Base-by-base conservation (phyloP, 2,888 invertebrate species). In the Agriopis aurantiaria region DNA sequence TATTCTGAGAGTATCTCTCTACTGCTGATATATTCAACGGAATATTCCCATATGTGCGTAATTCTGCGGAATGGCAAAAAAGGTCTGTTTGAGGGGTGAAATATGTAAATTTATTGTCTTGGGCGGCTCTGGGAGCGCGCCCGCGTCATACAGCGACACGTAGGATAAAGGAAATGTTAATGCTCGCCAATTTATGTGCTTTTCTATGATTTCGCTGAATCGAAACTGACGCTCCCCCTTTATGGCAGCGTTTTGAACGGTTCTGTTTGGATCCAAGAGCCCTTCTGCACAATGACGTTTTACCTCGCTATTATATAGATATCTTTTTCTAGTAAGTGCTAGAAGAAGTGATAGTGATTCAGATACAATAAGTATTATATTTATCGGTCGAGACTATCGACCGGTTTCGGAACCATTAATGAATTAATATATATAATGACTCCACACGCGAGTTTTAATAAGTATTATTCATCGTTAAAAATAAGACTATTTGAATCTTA, bases 81-180 rank as follows among this genome's bases (percentile, higher is more conserved):
- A 93, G 94, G 94, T 93, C 94, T 93, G 91, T 92, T 93, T 92
- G 93, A 93, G 94, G 93, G 94, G 94, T 92, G 93, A 94, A 94
- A 94, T 94, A 94, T 94, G 94, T 94, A 94, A 94, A 94, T 94
- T 93, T 94, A 94, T 94, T 94, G 94, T 94, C 93, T 94, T 92
- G 93, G 93, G 94, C 93, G 92, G 91, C 90, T 87, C 88, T 85
- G 82, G 79, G 82, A 69, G 79, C 80, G 90, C 89, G 89, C 91
- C 91, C 93, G 91, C 93, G 92, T 94, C 94, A 94, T 94, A 94
- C 89, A 86, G 91, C 93, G 92, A 94, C 93, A 93, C 94, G 92
- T 91, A 89, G 92, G 91, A 93, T 93, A 93, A 93, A 94, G 94
- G 92, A 93, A 93, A 94, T 94, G 94, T 94, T 94, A 94, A 94